A percentile compares a stretch with the other conserved stretches of the same genome.
These are phyloP conservation scores for Trachurus trachurus DNA, from an alignment of 2,797 vertebrate genomes.

Conservation along the genomic window DNA sequence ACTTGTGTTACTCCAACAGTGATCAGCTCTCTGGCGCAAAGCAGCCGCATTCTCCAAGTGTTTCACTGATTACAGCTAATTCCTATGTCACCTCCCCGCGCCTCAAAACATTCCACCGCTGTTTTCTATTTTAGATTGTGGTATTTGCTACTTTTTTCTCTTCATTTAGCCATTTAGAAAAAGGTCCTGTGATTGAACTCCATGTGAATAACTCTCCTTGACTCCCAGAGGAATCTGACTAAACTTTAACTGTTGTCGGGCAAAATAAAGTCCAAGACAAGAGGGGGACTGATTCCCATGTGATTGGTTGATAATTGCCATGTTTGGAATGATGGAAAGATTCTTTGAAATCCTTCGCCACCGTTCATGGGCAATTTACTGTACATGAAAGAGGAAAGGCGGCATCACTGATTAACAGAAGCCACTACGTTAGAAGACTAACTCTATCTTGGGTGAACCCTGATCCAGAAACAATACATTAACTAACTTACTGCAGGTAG, in stretches of 20 bases:
- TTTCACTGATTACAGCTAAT: constrained; percentile 73
- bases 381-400: constrained; percentile 66
- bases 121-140: constrained; percentile 66
- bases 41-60: constrained; percentile 66
- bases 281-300: constrained; percentile 75
- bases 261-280: constrained; percentile 70
- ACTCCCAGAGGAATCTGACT: constrained; percentile 67
- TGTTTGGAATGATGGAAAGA: constrained; percentile 80
- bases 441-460: constrained; percentile 60
- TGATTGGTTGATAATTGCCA: constrained; percentile 84
- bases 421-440: constrained; percentile 53
- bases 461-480: constrained; percentile 60
- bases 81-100: constrained; percentile 61
- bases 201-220: constrained; percentile 59
- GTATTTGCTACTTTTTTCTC: constrained; percentile 65
- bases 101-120: constrained; percentile 63
- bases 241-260: constrained; percentile 72
- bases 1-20: constrained; percentile 9
- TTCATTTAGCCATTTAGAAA: constrained; percentile 63
- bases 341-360: constrained; percentile 70
- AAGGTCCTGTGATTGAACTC: constrained; percentile 61
- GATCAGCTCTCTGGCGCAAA: constrained; percentile 49
- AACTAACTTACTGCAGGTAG: constrained; percentile 33
- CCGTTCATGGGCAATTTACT: constrained; percentile 66
- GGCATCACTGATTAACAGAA: constrained; percentile 81